These are phyloP conservation scores for Capra hircus DNA, from an alignment of 2,113 vertebrate genomes.

Conservation along the genomic window DNA sequence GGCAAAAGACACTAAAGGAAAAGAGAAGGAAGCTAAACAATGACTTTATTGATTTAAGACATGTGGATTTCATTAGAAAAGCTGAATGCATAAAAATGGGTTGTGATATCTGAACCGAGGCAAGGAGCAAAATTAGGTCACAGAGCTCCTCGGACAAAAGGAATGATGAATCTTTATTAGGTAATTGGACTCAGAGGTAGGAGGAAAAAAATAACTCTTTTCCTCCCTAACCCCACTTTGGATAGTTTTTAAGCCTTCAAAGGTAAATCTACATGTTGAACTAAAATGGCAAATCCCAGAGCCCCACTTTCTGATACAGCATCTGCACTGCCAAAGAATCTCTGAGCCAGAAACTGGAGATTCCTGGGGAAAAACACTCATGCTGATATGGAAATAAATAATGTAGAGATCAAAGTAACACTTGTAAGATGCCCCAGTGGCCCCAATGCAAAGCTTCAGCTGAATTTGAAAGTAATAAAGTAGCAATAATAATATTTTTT, in stretches of 20 bases:
- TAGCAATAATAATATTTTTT: constrained; percentile 60
- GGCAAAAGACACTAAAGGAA: constrained; percentile 17
- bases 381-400: constrained; percentile 67
- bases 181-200: constrained; percentile 50
- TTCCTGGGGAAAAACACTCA: constrained; percentile 35
- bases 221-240: not conserved
- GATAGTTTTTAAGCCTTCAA: constrained; percentile 39
- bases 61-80: constrained; percentile 73
- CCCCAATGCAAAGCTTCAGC: not conserved
- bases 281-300: constrained; percentile 40
- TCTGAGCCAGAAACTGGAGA: constrained; percentile 54
- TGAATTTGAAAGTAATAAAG: constrained; percentile 53
- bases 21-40: constrained; percentile 59
- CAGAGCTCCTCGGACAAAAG: constrained; percentile 51
- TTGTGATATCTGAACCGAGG: constrained; percentile 55
- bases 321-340: not conserved
- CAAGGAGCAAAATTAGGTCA: constrained; percentile 70
- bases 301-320: not conserved
- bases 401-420: constrained; percentile 56
- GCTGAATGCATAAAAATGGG: constrained; percentile 62
- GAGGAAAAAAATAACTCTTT: constrained; percentile 13
- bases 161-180: constrained; percentile 66
- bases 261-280: constrained; percentile 27
- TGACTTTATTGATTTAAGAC: constrained; percentile 74
- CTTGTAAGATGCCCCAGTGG: not conserved